Evolutionary conservation across 2,797 vertebrate genomes (phyloP).

Genomic region (Sebastes hubbsi): DNA sequence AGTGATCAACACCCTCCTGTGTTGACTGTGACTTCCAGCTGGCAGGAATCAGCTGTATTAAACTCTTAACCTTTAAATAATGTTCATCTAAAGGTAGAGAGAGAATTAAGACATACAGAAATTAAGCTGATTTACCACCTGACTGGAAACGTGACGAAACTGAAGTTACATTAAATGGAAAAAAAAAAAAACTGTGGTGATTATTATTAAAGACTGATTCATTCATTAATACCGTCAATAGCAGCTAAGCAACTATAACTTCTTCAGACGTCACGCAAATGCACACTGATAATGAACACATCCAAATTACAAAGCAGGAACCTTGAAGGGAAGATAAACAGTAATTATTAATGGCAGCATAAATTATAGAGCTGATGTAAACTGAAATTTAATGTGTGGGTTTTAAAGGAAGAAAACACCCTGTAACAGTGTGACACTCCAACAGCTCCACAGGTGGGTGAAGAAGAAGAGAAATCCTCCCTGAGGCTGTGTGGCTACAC

Average conservation of each 20-base stretch:
- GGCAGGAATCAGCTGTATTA: not conserved
- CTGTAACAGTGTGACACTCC: not conserved
- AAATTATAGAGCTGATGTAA: conserved; percentile 2
- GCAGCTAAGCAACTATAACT: not conserved
- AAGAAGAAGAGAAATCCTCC: not conserved
- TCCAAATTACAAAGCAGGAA: not conserved
- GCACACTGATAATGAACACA: not conserved
- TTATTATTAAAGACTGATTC: not conserved
- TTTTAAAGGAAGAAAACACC: not conserved
- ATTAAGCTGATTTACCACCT: not conserved
- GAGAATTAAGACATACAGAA: not conserved
- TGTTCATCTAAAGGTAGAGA: not conserved
- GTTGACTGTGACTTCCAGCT: not conserved
- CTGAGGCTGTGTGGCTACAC: not conserved
- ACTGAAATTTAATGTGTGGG: not conserved
- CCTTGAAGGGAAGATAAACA: too few relatives aligned
- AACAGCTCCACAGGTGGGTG: not conserved
- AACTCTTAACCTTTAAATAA: not conserved
- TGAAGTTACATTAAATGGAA: not conserved
- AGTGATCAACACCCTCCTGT: not conserved
- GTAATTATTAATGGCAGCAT: not conserved
- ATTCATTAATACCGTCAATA: not conserved
- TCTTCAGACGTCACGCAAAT: not conserved
- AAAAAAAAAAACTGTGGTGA: not conserved
- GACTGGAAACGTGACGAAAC: not conserved